Percentiles rank a stretch among this genome's conserved stretches.
Evolutionary conservation across 2,888 invertebrate species (phyloP).

Genomic region (Agrilus cyanescens): DNA sequence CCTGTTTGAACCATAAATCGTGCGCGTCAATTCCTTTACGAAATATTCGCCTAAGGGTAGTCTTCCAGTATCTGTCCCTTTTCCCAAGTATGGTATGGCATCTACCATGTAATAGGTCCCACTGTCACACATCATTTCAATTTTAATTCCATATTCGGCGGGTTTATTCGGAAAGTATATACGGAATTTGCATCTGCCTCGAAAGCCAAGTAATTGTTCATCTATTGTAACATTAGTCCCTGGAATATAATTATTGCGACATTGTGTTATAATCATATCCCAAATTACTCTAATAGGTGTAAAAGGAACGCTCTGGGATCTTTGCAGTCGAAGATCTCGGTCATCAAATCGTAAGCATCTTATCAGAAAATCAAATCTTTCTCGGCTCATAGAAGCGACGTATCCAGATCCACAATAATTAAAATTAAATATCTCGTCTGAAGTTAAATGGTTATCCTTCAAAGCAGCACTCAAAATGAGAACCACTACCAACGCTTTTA

Average conservation of each 20-base stretch:
- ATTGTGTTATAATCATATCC: slow-evolving; percentile 14
- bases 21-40: slow-evolving; percentile 17
- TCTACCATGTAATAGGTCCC: slow-evolving; percentile 22
- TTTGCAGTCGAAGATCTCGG: slow-evolving; percentile 14
- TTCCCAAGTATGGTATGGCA: slow-evolving; percentile 22
- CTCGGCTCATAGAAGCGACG: slow-evolving; percentile 14
- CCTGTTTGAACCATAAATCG: slow-evolving; percentile 19
- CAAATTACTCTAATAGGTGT: slow-evolving; percentile 15
- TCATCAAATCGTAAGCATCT: slow-evolving; percentile 19
- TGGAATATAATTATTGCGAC: slow-evolving; percentile 15
- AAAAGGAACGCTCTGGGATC: slow-evolving; percentile 15
- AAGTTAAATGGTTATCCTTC: slow-evolving; percentile 8
- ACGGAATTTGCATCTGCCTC: slow-evolving; percentile 19
- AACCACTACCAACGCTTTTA: slow-evolving; percentile 7
- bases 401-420: slow-evolving; percentile 8
- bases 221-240: slow-evolving; percentile 18
- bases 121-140: slow-evolving; percentile 23
- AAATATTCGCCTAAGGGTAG: slow-evolving; percentile 19
- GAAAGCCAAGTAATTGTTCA: slow-evolving; percentile 21
- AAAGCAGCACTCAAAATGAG: slow-evolving; percentile 8
- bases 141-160: slow-evolving; percentile 25
- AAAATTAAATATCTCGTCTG: slow-evolving; percentile 6
- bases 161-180: slow-evolving; percentile 26
- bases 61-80: slow-evolving; percentile 20
- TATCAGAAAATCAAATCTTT: slow-evolving; percentile 16